phyloP scores from a whole-genome alignment of 2,797 vertebrate genomes.

The Sandelia bainsii region DNA sequence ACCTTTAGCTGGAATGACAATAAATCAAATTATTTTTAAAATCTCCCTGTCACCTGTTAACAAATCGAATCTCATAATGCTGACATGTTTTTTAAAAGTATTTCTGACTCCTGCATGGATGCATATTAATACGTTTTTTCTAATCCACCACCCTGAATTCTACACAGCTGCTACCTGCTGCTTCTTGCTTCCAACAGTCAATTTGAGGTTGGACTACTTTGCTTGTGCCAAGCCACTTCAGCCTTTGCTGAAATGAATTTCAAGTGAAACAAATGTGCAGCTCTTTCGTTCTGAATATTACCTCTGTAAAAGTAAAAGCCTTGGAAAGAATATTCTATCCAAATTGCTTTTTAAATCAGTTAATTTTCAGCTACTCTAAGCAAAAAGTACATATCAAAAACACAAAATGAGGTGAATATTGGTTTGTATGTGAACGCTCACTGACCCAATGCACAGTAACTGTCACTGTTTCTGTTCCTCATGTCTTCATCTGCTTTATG shows the following conservation, averaged over 20 bases:
- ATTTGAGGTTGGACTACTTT: constrained; percentile 14
- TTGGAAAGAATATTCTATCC: too few species aligned
- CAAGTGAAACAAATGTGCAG: background rate
- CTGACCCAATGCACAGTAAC: too few species aligned
- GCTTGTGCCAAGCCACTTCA: background rate
- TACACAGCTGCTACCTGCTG: constrained; percentile 3
- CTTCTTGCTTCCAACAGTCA: background rate
- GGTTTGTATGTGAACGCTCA: background rate
- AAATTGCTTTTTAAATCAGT: too few species aligned
- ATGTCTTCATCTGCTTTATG: background rate
- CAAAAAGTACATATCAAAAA: too few species aligned
- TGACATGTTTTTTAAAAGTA: background rate
- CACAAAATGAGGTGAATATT: background rate
- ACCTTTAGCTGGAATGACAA: constrained; percentile 21
- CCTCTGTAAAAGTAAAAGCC: background rate
- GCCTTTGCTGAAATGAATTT: background rate
- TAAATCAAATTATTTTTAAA: constrained; percentile 20
- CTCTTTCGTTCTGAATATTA: background rate
- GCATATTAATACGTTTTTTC: background rate
- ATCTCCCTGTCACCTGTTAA: constrained; percentile 5
- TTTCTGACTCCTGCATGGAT: background rate
- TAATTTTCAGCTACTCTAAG: too few species aligned
- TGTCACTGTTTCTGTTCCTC: background rate
- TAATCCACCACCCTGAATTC: background rate
- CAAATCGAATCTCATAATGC: constrained; percentile 1